phyloP scores from a whole-genome alignment of 2,888 invertebrate genomes.

The Ferrisia virgata region DNA sequence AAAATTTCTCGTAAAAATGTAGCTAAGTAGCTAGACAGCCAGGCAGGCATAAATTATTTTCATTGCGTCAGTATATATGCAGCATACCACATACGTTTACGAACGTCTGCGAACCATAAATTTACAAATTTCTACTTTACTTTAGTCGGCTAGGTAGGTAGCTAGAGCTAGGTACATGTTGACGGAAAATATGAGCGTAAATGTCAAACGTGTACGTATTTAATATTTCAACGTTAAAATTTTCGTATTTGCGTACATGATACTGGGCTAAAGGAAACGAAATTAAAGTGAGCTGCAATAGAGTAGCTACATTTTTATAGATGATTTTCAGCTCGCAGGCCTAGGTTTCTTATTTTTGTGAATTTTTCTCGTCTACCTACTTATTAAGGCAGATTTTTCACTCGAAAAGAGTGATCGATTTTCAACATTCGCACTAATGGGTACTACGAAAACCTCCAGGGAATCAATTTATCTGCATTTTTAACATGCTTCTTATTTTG shows the following conservation, averaged over 20 bases:
- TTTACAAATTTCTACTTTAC: neutral
- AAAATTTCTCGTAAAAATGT: neutral
- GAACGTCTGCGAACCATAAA: neutral
- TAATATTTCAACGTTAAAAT: neutral
- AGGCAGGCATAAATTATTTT: neutral
- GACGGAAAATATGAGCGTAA: neutral
- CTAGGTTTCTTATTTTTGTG: neutral
- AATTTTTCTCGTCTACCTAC: neutral
- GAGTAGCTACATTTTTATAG: neutral
- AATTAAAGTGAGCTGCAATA: neutral
- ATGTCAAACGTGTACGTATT: neutral
- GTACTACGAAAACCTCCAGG: neutral
- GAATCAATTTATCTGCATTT: neutral
- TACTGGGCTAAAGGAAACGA: neutral
- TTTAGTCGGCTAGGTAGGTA: neutral
- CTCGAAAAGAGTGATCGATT: neutral
- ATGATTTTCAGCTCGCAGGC: neutral
- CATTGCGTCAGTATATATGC: neutral
- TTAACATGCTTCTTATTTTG: neutral
- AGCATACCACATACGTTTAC: neutral
- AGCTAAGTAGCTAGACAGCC: neutral
- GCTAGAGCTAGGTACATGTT: neutral
- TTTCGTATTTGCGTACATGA: too few relatives aligned
- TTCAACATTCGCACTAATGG: neutral
- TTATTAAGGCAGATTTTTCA: neutral